Evolutionary conservation across 2,113 vertebrate species (phyloP).

Genomic region (Brienomyrus brachyistius): DNA sequence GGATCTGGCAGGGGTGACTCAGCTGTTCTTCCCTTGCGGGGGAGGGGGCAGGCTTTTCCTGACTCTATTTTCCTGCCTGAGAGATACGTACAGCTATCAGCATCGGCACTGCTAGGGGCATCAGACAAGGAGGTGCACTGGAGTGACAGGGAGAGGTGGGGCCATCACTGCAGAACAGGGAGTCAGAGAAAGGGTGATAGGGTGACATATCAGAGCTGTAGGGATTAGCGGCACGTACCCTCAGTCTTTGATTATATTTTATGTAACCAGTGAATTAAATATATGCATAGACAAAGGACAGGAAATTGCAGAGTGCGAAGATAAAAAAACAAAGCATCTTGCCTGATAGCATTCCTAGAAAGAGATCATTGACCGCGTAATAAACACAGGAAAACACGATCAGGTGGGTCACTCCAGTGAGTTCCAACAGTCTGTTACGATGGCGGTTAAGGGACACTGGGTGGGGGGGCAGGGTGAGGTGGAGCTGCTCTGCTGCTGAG

Average conservation of each 20-base stretch:
- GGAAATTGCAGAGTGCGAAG: neutral
- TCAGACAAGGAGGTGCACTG: constrained; percentile 37
- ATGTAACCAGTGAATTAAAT: neutral
- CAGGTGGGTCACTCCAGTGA: constrained; percentile 10
- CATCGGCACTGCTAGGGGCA: constrained; percentile 61
- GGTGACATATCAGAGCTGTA: neutral
- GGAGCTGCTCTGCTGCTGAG: neutral
- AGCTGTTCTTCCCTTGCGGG: constrained; percentile 62
- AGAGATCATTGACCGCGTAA: constrained; percentile 35
- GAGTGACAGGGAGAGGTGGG: neutral
- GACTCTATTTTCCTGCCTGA: constrained; percentile 25
- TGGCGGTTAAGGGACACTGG: constrained; percentile 9
- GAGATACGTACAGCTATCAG: constrained; percentile 63
- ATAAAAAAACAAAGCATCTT: neutral
- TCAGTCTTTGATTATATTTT: neutral
- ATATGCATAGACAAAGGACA: neutral
- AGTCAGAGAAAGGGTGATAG: neutral
- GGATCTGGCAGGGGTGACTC: constrained; percentile 37
- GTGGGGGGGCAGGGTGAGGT: neutral
- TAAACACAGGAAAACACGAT: constrained; percentile 21
- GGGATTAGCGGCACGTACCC: neutral
- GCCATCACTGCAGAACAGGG: neutral
- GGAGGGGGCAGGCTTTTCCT: constrained; percentile 25
- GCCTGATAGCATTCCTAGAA: constrained; percentile 42
- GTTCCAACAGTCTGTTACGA: neutral